These are phyloP conservation scores for Anarhynchus alexandrinus DNA, from an alignment of 2,113 vertebrate genomes.

Conservation along the genomic window DNA sequence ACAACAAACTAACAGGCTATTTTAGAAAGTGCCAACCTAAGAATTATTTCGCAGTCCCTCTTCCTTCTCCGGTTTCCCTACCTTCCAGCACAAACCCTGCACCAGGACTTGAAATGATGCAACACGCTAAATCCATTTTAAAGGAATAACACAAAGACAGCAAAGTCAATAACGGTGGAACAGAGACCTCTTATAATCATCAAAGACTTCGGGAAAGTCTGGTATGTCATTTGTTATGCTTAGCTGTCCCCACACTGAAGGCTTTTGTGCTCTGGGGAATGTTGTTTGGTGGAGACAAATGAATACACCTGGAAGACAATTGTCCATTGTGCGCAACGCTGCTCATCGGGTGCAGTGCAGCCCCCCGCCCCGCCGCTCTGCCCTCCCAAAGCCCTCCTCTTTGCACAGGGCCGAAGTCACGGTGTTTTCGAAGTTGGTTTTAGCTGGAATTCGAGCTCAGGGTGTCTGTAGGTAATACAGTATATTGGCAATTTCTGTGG, in stretches of 20 bases:
- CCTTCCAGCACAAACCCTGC: background rate
- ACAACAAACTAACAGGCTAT: background rate
- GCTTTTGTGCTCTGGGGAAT: constrained; percentile 54
- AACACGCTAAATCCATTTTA: constrained; percentile 44
- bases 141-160: constrained; percentile 37
- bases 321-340: constrained; percentile 25
- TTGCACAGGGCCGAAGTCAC: background rate
- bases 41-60: constrained; percentile 19
- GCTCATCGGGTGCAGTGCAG: background rate
- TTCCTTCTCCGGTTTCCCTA: background rate
- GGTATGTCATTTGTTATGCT: constrained; percentile 52
- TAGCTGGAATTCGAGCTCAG: background rate
- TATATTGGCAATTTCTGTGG: background rate
- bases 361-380: background rate
- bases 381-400: background rate
- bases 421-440: background rate
- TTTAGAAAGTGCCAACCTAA: constrained; percentile 40
- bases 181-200: constrained; percentile 40
- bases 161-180: constrained; percentile 30
- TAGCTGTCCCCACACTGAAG: constrained; percentile 49
- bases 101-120: constrained; percentile 24
- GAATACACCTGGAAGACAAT: constrained; percentile 69
- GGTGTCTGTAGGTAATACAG: background rate
- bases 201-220: constrained; percentile 10
- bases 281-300: constrained; percentile 47